These are phyloP conservation scores for Cercopithecus mona DNA, from an alignment of 2,113 vertebrate genomes.

Conservation along the genomic window DNA sequence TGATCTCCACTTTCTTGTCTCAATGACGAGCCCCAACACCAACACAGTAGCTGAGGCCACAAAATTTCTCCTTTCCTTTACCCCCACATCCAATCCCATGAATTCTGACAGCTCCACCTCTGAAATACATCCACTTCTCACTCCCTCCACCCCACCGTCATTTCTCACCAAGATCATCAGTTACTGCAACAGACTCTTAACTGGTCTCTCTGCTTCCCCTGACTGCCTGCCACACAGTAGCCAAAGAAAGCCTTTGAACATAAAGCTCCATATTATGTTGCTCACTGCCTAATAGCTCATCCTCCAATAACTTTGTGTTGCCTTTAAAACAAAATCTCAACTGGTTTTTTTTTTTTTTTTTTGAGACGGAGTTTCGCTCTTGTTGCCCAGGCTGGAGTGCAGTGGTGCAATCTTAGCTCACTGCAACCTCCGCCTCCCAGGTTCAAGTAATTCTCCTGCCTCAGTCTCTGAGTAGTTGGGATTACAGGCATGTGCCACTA, in stretches of 20 bases:
- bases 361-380: no score
- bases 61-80: not conserved
- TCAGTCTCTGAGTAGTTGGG: no score
- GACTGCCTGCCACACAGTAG: not conserved
- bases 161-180: not conserved
- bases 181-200: not conserved
- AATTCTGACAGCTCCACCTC: not conserved
- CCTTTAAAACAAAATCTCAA: not conserved
- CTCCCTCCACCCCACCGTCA: not conserved
- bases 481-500: no score
- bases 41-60: not conserved
- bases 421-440: no score
- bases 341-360: no score
- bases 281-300: not conserved
- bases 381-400: no score
- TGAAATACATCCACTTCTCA: not conserved
- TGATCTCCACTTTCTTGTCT: not conserved
- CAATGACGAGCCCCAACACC: not conserved
- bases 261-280: not conserved
- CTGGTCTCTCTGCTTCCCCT: not conserved
- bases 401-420: no score
- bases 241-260: not conserved
- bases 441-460: no score
- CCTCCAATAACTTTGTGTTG: not conserved
- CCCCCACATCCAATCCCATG: not conserved